Evolutionary conservation across 2,888 invertebrate species (phyloP).

Genomic region (Latrodectus hesperus): DNA sequence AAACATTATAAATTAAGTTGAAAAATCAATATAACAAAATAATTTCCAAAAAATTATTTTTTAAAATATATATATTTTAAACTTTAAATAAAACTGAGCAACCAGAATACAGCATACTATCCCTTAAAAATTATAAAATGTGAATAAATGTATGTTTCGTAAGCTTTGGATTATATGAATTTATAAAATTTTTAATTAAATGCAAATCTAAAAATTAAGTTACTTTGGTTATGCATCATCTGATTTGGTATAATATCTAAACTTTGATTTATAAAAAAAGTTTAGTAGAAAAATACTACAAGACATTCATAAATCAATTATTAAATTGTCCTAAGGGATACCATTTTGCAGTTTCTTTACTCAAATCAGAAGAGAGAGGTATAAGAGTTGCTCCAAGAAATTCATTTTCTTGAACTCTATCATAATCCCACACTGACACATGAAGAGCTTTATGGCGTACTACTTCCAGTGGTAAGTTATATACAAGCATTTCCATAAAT

Average conservation of each 20-base stretch:
- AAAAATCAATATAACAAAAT: too few species aligned
- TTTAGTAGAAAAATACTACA: background rate
- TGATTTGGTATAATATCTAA: background rate
- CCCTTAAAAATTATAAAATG: too few species aligned
- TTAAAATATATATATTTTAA: too few species aligned
- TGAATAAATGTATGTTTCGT: background rate
- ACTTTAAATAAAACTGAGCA: too few species aligned
- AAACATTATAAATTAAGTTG: too few species aligned
- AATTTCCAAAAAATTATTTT: too few species aligned
- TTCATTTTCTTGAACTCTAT: conserved; percentile 93
- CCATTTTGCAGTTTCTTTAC: conserved; percentile 89
- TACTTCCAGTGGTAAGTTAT: conserved; percentile 63
- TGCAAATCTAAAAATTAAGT: background rate
- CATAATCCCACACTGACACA: conserved; percentile 96
- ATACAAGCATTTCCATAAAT: conserved; percentile 82
- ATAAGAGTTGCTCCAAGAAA: conserved; percentile 94
- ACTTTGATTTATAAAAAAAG: background rate
- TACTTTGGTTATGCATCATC: too few species aligned
- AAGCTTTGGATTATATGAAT: background rate
- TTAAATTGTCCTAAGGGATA: conserved; percentile 81
- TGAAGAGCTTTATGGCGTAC: conserved; percentile 79
- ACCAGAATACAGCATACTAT: too few species aligned
- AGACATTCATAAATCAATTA: background rate
- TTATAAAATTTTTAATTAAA: background rate
- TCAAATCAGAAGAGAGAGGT: conserved; percentile 83